These are phyloP conservation scores for Tanypteryx hageni DNA, from an alignment of 2,888 invertebrate species.

Conservation along the genomic window DNA sequence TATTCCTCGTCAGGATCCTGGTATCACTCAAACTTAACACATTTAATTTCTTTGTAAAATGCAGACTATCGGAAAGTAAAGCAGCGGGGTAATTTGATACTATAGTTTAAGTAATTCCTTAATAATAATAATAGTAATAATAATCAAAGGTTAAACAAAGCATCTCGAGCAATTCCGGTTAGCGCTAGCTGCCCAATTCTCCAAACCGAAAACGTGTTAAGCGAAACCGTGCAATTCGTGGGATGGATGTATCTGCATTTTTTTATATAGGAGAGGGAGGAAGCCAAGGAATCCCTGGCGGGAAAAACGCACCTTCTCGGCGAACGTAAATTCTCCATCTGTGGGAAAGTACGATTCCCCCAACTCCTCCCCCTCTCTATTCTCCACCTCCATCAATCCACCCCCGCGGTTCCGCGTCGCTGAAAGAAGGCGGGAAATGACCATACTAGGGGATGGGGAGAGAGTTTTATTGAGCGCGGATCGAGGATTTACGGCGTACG, in stretches of 20 bases:
- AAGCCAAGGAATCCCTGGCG: neutral
- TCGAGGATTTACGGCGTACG: neutral
- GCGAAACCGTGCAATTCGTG: neutral
- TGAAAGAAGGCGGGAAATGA: conserved; percentile 14
- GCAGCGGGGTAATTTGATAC: too few relatives aligned
- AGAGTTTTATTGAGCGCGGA: conserved; percentile 4
- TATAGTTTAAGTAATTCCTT: too few relatives aligned
- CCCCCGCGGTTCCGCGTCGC: conserved; percentile 1
- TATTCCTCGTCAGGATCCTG: too few relatives aligned
- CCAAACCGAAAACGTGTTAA: too few relatives aligned
- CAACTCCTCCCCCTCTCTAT: neutral
- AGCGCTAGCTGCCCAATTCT: too few relatives aligned
- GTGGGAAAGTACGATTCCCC: too few relatives aligned
- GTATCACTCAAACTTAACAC: too few relatives aligned
- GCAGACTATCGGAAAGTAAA: too few relatives aligned
- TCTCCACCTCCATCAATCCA: neutral
- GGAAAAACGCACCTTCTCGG: neutral
- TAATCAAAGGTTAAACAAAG: too few relatives aligned
- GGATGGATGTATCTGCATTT: neutral
- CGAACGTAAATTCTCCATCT: neutral
- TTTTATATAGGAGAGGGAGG: neutral
- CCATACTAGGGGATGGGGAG: neutral
- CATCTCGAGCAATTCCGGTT: too few relatives aligned
- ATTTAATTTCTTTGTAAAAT: too few relatives aligned
- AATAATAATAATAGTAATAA: too few relatives aligned